phyloP scores from a whole-genome alignment of 1,140 invertebrate genomes.

The Heliothis virescens region DNA sequence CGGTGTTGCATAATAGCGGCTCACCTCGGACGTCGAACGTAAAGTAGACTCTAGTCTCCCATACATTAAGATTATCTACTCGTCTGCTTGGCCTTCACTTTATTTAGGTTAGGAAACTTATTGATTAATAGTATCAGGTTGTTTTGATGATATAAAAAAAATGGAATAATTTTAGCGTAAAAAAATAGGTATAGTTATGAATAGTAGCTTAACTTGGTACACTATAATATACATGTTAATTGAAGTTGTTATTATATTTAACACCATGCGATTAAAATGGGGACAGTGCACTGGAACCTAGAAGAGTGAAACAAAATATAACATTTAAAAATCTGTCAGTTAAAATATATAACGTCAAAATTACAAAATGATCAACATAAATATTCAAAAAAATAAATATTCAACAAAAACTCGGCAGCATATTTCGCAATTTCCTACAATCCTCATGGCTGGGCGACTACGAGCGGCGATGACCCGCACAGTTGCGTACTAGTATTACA shows the following conservation, averaged over 20 bases:
- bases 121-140: not conserved
- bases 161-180: too few relatives aligned
- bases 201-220: too few relatives aligned
- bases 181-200: too few relatives aligned
- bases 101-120: not conserved
- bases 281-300: too few relatives aligned
- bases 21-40: constrained; percentile 63
- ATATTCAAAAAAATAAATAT: not conserved
- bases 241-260: too few relatives aligned
- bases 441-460: constrained; percentile 48
- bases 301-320: too few relatives aligned
- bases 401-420: not conserved
- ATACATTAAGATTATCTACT: constrained; percentile 44
- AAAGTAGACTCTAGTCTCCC: constrained; percentile 48
- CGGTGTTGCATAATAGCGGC: constrained; percentile 68
- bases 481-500: constrained; percentile 67
- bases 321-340: too few relatives aligned
- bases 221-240: too few relatives aligned
- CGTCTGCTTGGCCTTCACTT: not conserved
- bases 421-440: constrained; percentile 22
- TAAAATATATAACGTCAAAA: not conserved
- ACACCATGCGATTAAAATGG: too few relatives aligned
- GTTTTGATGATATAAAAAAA: too few relatives aligned
- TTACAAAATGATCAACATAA: not conserved
- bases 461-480: constrained; percentile 53